Base-by-base conservation (phyloP, 2,888 invertebrate species). In the Cephus nigrinus region DNA sequence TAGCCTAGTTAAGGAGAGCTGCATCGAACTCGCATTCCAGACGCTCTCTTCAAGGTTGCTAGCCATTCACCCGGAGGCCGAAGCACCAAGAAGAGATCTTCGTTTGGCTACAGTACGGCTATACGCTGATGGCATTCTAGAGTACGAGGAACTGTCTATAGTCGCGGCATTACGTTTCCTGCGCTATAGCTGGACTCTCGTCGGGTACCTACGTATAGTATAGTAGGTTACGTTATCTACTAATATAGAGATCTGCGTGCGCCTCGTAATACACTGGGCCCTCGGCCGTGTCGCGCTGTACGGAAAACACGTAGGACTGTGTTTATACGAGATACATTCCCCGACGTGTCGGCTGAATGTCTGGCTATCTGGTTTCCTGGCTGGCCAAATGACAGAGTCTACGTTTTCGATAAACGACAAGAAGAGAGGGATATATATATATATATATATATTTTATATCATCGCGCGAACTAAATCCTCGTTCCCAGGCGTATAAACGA, bases 1-100 rank as follows among this genome's bases (percentile, higher is more conserved):
- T 74, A 36, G 33, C 74, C 76, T 72, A 81, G 84, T 83, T 82
- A 84, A 86, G 82, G 84, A 85, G 23, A 55, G 81, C 84, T 85
- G 83, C 87, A 86, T 84, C 82, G 81, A 81, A 79, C 83, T 82
- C 82, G 82, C 87, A 88, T 88, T 88, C 87, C 88, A 84, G 84
- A 85, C 86, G 83, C 84, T 86, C 85, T 84, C 82, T 73, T 84
- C 88, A 87, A 88, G 88, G 88, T 86, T 88, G 83, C 84, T 85
- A 87, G 86, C 86, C 88, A 85, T 87, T 88, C 87, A 86, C 87
- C 86, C 76, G 86, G 86, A 88, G 88, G 86, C 84, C 86, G 84
- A 84, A 84, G 84, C 80, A 84, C 85, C 85, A 82, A 23, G 55
- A 55, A 55, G 55, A 55, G 55, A 55, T 55, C 55, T 55, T 55